A percentile compares a stretch with the other conserved stretches of the same genome.
Conservation (phyloP, 2,113 vertebrate genomes). For the Austrofundulus limnaeus region DNA sequence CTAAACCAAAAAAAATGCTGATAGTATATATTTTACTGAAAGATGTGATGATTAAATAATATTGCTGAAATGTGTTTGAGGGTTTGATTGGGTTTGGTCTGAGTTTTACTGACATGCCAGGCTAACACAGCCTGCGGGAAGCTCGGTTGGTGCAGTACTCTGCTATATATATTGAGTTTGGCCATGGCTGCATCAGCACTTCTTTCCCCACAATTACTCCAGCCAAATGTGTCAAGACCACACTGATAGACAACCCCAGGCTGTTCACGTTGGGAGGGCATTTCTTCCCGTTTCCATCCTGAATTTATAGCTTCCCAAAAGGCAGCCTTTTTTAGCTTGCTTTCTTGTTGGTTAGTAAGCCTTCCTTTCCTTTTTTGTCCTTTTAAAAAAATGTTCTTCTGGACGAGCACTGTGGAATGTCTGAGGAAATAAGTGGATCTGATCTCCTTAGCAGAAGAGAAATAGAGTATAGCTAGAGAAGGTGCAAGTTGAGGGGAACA, state of each 20-base stretch:
- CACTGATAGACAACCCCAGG: slow-evolving; percentile 39
- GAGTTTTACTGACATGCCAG: slow-evolving; percentile 28
- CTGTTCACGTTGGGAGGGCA: slow-evolving; percentile 23
- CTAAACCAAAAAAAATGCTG: slow-evolving; percentile 2
- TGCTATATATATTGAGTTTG: slow-evolving; percentile 41
- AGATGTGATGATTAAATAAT: slow-evolving; percentile 33
- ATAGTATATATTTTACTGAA: slow-evolving; percentile 7
- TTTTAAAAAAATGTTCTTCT: not conserved
- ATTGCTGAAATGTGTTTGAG: slow-evolving; percentile 25
- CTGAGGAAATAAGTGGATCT: slow-evolving; percentile 26
- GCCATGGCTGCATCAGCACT: slow-evolving; percentile 53
- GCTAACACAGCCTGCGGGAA: slow-evolving; percentile 38
- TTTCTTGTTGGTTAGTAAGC: slow-evolving; percentile 32
- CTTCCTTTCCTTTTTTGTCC: slow-evolving; percentile 3
- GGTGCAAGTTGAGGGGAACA: slow-evolving; percentile 20
- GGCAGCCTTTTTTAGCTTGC: slow-evolving; percentile 11
- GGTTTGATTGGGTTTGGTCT: slow-evolving; percentile 25
- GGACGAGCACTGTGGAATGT: slow-evolving; percentile 31
- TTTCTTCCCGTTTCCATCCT: slow-evolving; percentile 14
- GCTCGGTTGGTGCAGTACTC: slow-evolving; percentile 14
- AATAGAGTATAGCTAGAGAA: slow-evolving; percentile 35
- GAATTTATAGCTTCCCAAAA: slow-evolving; percentile 16
- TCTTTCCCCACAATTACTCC: slow-evolving; percentile 59
- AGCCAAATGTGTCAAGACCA: slow-evolving; percentile 57
- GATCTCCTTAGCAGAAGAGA: slow-evolving; percentile 34